Evolutionary conservation across 2,113 vertebrate species (phyloP).

Genomic region (Sceloporus undulatus): DNA sequence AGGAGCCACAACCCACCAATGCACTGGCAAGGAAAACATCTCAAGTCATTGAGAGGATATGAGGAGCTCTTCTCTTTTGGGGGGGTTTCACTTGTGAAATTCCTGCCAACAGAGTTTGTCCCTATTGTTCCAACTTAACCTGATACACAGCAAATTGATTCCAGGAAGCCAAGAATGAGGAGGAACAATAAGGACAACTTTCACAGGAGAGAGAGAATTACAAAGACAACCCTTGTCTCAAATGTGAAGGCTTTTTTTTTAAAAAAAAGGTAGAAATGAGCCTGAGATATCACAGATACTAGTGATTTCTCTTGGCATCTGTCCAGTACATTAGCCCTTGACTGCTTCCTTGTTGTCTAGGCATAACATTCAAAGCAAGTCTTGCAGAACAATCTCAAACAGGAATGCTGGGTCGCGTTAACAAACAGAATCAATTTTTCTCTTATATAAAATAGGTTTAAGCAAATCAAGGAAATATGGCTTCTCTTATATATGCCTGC

Average conservation of each 20-base stretch:
- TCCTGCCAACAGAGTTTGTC: not conserved
- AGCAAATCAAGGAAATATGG: not conserved
- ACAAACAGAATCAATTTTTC: slow-evolving; percentile 2
- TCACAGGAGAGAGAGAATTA: not conserved
- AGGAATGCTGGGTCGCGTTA: slow-evolving; percentile 1
- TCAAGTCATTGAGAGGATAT: not conserved
- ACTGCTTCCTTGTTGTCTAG: slow-evolving; percentile 20
- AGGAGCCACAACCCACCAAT: no score
- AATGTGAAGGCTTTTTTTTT: slow-evolving; percentile 4
- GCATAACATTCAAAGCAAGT: slow-evolving; percentile 20
- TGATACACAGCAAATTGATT: not conserved
- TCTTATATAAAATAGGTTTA: not conserved
- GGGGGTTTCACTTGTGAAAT: not conserved
- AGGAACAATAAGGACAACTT: not conserved
- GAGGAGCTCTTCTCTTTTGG: not conserved
- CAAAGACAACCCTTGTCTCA: slow-evolving; percentile 9
- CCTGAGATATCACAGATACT: not conserved
- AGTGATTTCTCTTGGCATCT: slow-evolving; percentile 21
- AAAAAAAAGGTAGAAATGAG: slow-evolving; percentile 23
- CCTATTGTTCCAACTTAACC: not conserved
- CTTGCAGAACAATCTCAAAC: slow-evolving; percentile 5
- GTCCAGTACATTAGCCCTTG: slow-evolving; percentile 10
- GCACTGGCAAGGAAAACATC: no score
- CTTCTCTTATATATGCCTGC: not conserved
- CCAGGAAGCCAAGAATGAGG: not conserved